Base-by-base conservation (phyloP, 2,113 vertebrate genomes). In the Ceuthmochares aereus region DNA sequence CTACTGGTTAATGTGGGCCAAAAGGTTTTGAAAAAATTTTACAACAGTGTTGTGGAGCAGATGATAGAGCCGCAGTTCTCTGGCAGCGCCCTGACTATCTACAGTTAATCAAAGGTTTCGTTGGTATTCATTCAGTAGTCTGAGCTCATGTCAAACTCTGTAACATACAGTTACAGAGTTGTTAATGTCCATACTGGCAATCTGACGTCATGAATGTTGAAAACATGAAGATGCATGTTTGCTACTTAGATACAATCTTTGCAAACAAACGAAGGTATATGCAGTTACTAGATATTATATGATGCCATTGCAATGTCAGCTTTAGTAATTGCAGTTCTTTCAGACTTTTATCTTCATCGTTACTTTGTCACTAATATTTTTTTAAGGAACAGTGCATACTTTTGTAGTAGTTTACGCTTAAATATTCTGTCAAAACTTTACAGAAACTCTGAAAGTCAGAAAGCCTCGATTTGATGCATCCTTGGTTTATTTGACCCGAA, bases 381-480 rank as follows among this genome's bases (percentile, higher is more conserved):
- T 84, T 54, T 45, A 66, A 84, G 47, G 30, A 89, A 23, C 13
- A 4, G 10, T 59, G 85, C 26, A 43, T 91, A 14, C 15, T 90
- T 4, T 0, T 26, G 5, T 55, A 43, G 64, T 80, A 70, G 17
- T 36, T 87, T 63, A 92, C 14, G 9, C 7, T 23, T 86, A 40
- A 90, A 64, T 82, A 49, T 75, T 72, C n/a, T 90, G 2, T 77
- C 77, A 62, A 96, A 83, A 81, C 76, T 96, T 97, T 47, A 52
- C 96, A 98, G 98, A 80, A 94, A 87, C 88, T 37, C 9, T 62
- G 37, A 88, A 70, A 62, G 78, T 68, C 79, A 97, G 73, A 93
- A 97, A 93, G 56, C 97, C 97, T 78, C 97, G 98, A 64, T 98
- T 98, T 92, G 99, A 99, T 29, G 97, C 98, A 3, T 98, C 99